phyloP scores from a whole-genome alignment of 2,888 invertebrate genomes.

The Monoplex corrugatus region DNA sequence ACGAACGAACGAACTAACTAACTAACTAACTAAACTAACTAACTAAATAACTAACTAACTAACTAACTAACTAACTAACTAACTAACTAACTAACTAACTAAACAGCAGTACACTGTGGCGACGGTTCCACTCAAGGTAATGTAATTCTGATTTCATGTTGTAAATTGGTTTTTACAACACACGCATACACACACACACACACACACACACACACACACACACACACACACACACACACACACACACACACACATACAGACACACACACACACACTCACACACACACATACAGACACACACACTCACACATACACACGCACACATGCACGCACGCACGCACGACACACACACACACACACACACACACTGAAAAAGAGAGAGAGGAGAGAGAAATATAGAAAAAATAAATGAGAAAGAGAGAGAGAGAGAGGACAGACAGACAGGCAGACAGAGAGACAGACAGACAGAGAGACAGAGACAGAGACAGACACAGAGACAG shows the following conservation, averaged over 20 bases:
- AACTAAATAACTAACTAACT: too few species aligned
- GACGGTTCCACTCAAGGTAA: too few species aligned
- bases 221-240: neutral
- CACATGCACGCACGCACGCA: neutral
- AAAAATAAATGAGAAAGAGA: neutral
- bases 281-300: neutral
- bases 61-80: too few species aligned
- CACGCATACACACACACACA: too few species aligned
- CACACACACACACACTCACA: neutral
- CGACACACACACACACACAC: too few species aligned
- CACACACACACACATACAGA: conserved; percentile 12
- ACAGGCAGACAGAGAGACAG: too few species aligned
- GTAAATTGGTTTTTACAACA: too few species aligned
- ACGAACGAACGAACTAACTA: too few species aligned
- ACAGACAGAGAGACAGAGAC: neutral
- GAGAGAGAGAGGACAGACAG: neutral
- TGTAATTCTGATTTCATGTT: too few species aligned
- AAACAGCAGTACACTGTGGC: too few species aligned
- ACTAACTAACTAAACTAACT: too few species aligned
- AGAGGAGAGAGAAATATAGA: neutral
- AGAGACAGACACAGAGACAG: neutral
- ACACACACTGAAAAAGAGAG: neutral
- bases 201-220: neutral
- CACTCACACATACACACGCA: neutral
- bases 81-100: too few species aligned